Evolutionary conservation across 1,140 invertebrate species (phyloP).

Genomic region (Nasonia longicornis): DNA sequence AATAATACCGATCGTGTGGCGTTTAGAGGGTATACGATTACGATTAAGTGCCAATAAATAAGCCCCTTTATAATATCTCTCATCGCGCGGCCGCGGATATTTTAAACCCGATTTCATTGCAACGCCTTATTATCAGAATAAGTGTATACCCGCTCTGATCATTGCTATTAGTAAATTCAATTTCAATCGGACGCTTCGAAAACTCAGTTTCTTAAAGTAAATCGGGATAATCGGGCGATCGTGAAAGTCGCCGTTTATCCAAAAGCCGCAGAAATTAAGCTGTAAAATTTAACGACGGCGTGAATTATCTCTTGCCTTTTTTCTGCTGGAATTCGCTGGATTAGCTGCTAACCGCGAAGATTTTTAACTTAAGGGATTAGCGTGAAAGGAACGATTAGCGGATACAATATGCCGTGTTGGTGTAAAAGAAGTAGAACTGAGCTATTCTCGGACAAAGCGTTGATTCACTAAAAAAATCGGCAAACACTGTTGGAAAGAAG

Average conservation of each 20-base stretch:
- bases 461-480: background rate
- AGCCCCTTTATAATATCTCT: background rate
- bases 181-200: background rate
- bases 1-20: background rate
- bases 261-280: conserved; percentile 17
- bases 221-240: conserved; percentile 1
- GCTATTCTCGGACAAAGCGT: no score
- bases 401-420: background rate
- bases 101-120: background rate
- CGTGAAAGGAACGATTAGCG: background rate
- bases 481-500: background rate
- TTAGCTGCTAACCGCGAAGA: background rate
- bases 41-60: background rate
- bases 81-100: background rate
- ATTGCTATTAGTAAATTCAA: background rate
- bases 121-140: background rate
- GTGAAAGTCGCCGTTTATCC: conserved; percentile 9
- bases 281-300: conserved; percentile 28
- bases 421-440: background rate
- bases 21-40: background rate
- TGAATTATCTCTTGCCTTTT: conserved; percentile 9
- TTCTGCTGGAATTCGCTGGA: background rate
- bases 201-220: background rate
- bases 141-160: background rate
- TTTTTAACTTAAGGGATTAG: background rate